These are phyloP conservation scores for Notarius quadriscutis DNA, from an alignment of 2,113 vertebrate species.

Conservation along the genomic window DNA sequence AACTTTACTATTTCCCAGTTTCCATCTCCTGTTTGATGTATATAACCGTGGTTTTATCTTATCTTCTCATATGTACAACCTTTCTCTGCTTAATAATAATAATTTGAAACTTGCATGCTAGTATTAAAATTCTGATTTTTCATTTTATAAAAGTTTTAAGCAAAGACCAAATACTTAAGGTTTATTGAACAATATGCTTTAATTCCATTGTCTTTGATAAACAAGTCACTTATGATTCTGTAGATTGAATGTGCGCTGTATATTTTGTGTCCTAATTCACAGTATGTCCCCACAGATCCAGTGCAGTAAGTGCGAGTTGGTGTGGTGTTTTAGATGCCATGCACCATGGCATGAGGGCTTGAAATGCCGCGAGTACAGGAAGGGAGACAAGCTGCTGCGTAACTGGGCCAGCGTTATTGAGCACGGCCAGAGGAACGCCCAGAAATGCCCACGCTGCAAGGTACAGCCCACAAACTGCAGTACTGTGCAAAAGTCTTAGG, in stretches of 20 bases:
- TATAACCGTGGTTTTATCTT: no score
- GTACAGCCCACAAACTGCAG: conserved; percentile 62
- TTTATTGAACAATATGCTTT: neutral
- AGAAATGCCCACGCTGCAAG: conserved; percentile 98
- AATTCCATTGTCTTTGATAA: neutral
- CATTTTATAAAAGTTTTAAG: neutral
- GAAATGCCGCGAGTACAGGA: conserved; percentile 94
- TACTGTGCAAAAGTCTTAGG: no score
- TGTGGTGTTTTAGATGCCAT: conserved; percentile 99
- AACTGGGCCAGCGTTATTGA: conserved; percentile 95
- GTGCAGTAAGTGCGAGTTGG: conserved; percentile 91
- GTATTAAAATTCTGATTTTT: neutral
- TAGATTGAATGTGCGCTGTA: neutral
- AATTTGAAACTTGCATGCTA: neutral
- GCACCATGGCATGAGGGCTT: conserved; percentile 96
- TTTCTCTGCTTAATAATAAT: neutral
- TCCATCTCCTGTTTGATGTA: no score
- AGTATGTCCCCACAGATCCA: conserved; percentile 77
- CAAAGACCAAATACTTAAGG: neutral
- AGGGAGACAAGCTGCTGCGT: conserved; percentile 93
- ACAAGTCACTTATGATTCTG: neutral
- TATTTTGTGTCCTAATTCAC: neutral
- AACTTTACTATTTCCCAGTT: no score
- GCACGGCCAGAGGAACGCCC: conserved; percentile 96
- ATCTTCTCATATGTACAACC: no score